Base-by-base conservation (phyloP, 1,140 invertebrate genomes). In the Caenorhabditis inopinata region DNA sequence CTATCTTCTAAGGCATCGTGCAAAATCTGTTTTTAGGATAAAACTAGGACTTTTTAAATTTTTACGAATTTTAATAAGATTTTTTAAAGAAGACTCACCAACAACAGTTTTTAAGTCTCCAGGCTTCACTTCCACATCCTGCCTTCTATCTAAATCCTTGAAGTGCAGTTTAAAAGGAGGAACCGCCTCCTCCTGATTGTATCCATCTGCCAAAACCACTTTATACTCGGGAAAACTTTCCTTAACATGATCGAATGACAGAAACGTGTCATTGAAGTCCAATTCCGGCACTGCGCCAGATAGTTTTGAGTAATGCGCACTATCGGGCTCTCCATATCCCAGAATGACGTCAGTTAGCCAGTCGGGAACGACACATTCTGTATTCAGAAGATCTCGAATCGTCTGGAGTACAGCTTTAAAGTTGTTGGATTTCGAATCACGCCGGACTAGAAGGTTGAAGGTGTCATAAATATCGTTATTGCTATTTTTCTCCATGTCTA, bases 401-500 rank as follows among this genome's bases (percentile, higher is more conserved):
- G 97, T 99, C 90, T 98, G 96, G 81, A 99, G 89, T 9, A 99
- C 97, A 0, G 97, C 97, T 90, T 99, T 92, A 89, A 99, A 99
- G 90, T 99, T 99, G 88, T 99, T 99, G 89, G 99, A 96, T 89
- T 99, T 99, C 0, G 97, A 96, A 89, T 98, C 98, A 29, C 97
- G 91, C 62, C 97, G 91, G 92, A 99, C 94, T 58, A 99, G 92
- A 32, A 99, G 93, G 89, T 98, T 99, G 88, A 99, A 99, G n/a
- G 93, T 93, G 88, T 96, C 94, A 89, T 98, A 98, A 11, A 97
- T 93, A 90, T 95, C 94, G 38, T 94, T 93, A 85, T 87, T 80
- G 82, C 85, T 92, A 90, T 79, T 94, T 93, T 88, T 74, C 35
- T 87, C 85, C 93, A 97, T 94, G 88, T 98, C 96, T 80, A 93